phyloP scores from a whole-genome alignment of 37 sponge, comb jelly and placozoan species.

The Oscarella lobularis region DNA sequence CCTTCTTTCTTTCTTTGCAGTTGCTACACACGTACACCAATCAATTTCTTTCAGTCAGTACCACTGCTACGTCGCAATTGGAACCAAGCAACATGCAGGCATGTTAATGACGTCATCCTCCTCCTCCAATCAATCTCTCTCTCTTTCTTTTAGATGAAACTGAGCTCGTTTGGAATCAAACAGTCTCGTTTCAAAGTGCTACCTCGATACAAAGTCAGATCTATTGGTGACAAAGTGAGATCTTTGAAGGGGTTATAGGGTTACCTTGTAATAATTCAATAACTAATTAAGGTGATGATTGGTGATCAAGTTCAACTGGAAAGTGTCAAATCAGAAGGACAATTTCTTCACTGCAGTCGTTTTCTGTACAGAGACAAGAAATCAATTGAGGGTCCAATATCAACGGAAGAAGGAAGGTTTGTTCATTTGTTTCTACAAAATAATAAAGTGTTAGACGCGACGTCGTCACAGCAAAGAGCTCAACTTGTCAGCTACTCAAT shows the following conservation, averaged over 20 bases:
- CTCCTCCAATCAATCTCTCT: not conserved
- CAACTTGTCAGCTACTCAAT: slow-evolving; percentile 51
- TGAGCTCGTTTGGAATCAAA: slow-evolving; percentile 14
- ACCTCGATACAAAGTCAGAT: slow-evolving; percentile 61
- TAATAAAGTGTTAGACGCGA: not conserved
- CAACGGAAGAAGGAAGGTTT: slow-evolving; percentile 15
- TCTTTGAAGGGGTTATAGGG: slow-evolving; percentile 5
- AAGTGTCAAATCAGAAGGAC: slow-evolving; percentile 49
- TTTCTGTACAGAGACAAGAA: slow-evolving; percentile 1
- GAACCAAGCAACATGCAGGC: slow-evolving; percentile 52
- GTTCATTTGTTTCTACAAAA: not conserved
- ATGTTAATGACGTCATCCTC: not conserved
- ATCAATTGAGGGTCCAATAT: not conserved
- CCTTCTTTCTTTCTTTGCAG: slow-evolving; percentile 7
- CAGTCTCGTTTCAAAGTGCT: slow-evolving; percentile 47
- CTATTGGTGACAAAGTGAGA: slow-evolving; percentile 62
- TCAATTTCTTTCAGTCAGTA: slow-evolving; percentile 28
- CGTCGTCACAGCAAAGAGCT: slow-evolving; percentile 67
- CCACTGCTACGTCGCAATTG: slow-evolving; percentile 24
- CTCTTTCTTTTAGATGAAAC: not conserved
- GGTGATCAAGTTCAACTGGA: slow-evolving; percentile 47
- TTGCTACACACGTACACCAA: slow-evolving; percentile 28
- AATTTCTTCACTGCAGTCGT: slow-evolving; percentile 43
- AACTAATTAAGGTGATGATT: slow-evolving; percentile 21
- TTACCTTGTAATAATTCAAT: no score